These are phyloP conservation scores for Micronisus gabar DNA, from an alignment of 2,113 vertebrate species.

Conservation along the genomic window DNA sequence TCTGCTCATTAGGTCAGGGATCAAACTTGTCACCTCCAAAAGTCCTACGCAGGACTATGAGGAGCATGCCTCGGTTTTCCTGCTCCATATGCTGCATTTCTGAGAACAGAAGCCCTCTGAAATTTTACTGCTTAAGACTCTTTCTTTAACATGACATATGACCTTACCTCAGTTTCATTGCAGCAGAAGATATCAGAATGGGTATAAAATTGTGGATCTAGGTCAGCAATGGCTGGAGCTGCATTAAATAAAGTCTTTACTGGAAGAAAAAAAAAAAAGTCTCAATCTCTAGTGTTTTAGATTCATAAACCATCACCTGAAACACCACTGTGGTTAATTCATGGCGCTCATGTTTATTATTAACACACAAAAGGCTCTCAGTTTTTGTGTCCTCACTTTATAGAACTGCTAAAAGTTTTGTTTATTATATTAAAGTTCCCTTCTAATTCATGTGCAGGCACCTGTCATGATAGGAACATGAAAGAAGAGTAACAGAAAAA, in stretches of 20 bases:
- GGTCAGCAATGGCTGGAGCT: slow-evolving; percentile 86
- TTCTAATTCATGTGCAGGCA: not conserved
- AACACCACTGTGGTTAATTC: not conserved
- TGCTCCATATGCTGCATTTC: not conserved
- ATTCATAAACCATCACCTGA: not conserved
- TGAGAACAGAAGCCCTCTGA: not conserved
- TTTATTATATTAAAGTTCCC: not conserved
- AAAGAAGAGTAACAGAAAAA: not conserved
- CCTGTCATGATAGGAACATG: not conserved
- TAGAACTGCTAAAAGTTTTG: not conserved
- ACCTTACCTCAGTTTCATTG: slow-evolving; percentile 93
- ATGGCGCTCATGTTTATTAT: not conserved
- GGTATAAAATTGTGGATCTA: slow-evolving; percentile 86
- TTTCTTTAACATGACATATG: not conserved
- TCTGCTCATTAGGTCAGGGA: not conserved
- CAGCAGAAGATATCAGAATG: slow-evolving; percentile 94
- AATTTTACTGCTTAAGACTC: not conserved
- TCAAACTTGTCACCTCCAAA: not conserved
- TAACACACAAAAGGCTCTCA: not conserved
- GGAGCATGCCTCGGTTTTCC: not conserved
- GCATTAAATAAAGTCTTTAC: slow-evolving; percentile 97
- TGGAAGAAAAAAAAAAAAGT: slow-evolving; percentile 59
- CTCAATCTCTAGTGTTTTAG: not conserved
- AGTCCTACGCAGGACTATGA: not conserved
- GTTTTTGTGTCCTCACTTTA: not conserved